Conservation (phyloP, 2,797 vertebrate species). For the Nannoperca obscura region DNA sequence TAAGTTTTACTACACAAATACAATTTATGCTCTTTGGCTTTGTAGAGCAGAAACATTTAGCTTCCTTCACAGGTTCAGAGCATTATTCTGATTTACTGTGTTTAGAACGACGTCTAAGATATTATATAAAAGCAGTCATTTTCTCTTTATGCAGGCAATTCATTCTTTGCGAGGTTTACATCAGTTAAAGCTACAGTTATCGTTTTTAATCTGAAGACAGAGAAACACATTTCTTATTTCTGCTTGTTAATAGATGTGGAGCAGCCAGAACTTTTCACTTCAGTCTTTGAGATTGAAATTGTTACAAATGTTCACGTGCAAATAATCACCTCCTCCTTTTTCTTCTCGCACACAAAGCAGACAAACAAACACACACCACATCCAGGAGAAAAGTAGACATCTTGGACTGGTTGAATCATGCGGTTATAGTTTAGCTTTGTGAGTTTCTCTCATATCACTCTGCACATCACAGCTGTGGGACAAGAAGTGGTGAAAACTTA, state of each 20-base stretch:
- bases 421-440: constrained; percentile 49
- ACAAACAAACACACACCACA: constrained; percentile 17
- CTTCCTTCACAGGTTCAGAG: constrained; percentile 22
- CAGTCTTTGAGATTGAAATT: constrained; percentile 27
- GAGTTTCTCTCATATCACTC: constrained; percentile 72
- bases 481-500: constrained; percentile 64
- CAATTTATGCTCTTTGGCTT: constrained; percentile 48
- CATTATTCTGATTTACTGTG: constrained; percentile 59
- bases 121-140: constrained; percentile 20
- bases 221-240: background rate
- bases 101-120: constrained; percentile 36
- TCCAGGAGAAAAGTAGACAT: background rate
- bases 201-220: constrained; percentile 30
- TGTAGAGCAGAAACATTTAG: constrained; percentile 21
- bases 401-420: constrained; percentile 57
- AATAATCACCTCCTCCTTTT: constrained; percentile 30
- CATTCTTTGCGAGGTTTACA: constrained; percentile 23
- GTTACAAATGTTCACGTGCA: constrained; percentile 50
- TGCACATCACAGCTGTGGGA: constrained; percentile 74
- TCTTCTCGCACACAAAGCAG: constrained; percentile 17
- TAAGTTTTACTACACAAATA: constrained; percentile 51
- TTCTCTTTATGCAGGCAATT: constrained; percentile 14
- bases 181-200: constrained; percentile 12
- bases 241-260: constrained; percentile 34
- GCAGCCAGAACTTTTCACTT: constrained; percentile 26